These are phyloP conservation scores for Caenorhabditis inopinata DNA, from an alignment of 1,140 invertebrate species.

Conservation along the genomic window DNA sequence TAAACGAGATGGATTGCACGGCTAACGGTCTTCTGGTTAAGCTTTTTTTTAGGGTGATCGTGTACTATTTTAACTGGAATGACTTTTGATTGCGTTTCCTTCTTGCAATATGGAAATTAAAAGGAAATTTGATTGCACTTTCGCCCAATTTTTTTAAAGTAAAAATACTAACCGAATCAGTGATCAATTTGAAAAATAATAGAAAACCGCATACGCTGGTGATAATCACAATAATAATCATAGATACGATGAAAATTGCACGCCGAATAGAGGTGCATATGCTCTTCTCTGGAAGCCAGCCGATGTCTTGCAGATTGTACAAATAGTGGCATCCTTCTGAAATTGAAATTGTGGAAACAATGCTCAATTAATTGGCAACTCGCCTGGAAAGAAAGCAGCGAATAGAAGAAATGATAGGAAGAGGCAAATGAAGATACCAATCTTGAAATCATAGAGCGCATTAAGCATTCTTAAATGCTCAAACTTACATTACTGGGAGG, in stretches of 20 bases:
- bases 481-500: not conserved
- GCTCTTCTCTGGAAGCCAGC: not conserved
- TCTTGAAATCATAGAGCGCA: not conserved
- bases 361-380: no score
- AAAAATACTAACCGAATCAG: not conserved
- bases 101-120: no score
- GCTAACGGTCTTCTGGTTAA: no score
- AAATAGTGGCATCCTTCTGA: not conserved
- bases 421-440: not conserved
- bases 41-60: no score
- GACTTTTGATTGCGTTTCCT: no score
- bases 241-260: slow-evolving; percentile 15
- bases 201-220: not conserved
- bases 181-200: not conserved
- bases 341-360: not conserved
- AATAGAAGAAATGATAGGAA: not conserved
- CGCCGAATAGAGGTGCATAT: not conserved
- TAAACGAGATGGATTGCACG: no score
- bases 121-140: no score
- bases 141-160: no score
- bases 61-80: no score
- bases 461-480: no score
- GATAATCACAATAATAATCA: slow-evolving; percentile 15
- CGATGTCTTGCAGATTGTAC: slow-evolving; percentile 1
- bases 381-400: not conserved